A percentile compares a stretch with the other conserved stretches of the same genome.
Conservation (phyloP, 2,888 invertebrate genomes). For the Rhodophaea formosa region DNA sequence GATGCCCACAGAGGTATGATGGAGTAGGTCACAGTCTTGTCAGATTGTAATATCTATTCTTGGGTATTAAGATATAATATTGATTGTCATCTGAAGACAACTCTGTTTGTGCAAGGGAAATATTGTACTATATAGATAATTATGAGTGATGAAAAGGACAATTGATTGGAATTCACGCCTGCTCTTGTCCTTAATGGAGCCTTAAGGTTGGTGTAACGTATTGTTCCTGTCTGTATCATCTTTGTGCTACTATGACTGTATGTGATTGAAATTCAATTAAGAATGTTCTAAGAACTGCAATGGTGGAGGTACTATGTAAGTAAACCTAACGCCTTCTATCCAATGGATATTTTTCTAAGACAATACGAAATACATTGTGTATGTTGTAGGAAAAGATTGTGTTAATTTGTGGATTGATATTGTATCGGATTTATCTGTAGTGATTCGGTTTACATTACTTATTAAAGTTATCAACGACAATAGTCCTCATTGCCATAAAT, state of each 20-base stretch:
- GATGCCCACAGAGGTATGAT: too few species aligned
- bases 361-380: constrained; percentile 33
- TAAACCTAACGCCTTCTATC: constrained; percentile 14
- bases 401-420: neutral
- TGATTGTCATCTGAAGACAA: too few species aligned
- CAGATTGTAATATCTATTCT: too few species aligned
- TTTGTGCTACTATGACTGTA: neutral
- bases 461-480: too few species aligned
- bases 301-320: constrained; percentile 23
- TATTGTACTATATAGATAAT: too few species aligned
- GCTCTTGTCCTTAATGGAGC: neutral
- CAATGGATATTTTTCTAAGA: constrained; percentile 35
- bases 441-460: too few species aligned
- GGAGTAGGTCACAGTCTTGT: too few species aligned
- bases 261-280: constrained; percentile 18
- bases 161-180: neutral
- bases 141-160: too few species aligned
- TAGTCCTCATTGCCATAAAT: too few species aligned
- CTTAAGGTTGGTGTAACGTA: neutral
- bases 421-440: neutral
- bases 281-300: constrained; percentile 19
- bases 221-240: neutral
- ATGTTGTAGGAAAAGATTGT: constrained; percentile 34
- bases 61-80: too few species aligned
- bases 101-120: too few species aligned